Evolutionary conservation across 2,888 invertebrate genomes (phyloP).

Genomic region (Coremacera marginata): DNA sequence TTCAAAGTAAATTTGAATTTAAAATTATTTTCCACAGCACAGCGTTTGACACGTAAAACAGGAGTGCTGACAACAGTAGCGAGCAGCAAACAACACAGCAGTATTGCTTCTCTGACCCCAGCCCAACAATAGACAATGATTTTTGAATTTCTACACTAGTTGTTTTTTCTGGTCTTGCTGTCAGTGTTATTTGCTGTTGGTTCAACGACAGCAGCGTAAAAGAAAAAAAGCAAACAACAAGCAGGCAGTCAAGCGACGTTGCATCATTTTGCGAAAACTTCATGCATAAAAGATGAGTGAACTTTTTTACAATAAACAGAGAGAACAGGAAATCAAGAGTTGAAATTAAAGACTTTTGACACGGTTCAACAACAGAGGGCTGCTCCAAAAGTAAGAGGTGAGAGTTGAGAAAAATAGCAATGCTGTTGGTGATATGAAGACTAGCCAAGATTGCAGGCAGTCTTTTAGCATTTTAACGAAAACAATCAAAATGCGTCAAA

Average conservation of each 20-base stretch:
- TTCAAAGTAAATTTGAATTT: constrained; percentile 32
- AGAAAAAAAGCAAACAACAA: background rate
- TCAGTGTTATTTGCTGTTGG: background rate
- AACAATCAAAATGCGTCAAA: constrained; percentile 5
- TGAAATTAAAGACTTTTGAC: constrained; percentile 34
- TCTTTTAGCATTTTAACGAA: background rate
- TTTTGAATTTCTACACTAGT: background rate
- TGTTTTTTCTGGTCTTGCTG: background rate
- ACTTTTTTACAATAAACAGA: background rate
- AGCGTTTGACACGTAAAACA: background rate
- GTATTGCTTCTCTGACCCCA: background rate
- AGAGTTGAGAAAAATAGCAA: background rate
- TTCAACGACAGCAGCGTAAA: background rate
- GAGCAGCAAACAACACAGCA: background rate
- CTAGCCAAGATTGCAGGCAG: background rate
- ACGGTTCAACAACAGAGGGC: background rate
- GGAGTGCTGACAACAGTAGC: background rate
- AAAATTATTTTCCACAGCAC: constrained; percentile 2
- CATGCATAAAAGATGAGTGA: constrained; percentile 37
- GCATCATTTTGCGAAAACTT: constrained; percentile 10
- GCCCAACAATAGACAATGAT: constrained; percentile 25
- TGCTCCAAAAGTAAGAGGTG: too few species aligned
- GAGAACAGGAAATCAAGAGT: constrained; percentile 31
- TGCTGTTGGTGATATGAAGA: background rate
- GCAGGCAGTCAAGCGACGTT: background rate